phyloP scores from a whole-genome alignment of 2,113 vertebrate genomes.

The Cyanoderma ruficeps region DNA sequence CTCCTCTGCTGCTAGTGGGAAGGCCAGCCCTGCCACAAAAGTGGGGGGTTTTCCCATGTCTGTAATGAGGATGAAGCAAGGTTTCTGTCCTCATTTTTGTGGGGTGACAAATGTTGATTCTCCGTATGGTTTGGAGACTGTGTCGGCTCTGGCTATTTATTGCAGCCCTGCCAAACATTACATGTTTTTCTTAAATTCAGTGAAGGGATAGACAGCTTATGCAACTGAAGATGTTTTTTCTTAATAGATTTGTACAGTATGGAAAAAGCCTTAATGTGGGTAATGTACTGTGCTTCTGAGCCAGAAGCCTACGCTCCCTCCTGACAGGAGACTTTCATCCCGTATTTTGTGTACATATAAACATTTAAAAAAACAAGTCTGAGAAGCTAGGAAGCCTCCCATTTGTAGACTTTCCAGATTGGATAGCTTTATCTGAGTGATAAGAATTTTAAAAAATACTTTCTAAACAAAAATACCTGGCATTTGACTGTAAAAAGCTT shows the following conservation, averaged over 20 bases:
- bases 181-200: not conserved
- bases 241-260: not conserved
- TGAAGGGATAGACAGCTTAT: not conserved
- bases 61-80: not conserved
- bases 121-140: not conserved
- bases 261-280: not conserved
- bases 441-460: not conserved
- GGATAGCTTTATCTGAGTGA: not conserved
- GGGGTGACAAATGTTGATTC: not conserved
- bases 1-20: not conserved
- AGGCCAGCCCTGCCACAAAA: rapidly evolving
- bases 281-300: not conserved
- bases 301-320: rapidly evolving
- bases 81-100: not conserved
- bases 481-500: not conserved
- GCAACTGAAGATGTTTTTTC: not conserved
- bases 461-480: not conserved
- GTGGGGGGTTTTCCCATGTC: rapidly evolving
- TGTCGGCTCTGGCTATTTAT: not conserved
- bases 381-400: not conserved
- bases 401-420: not conserved
- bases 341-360: not conserved
- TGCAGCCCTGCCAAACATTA: not conserved
- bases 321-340: not conserved
- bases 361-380: not conserved